phyloP scores from a whole-genome alignment of 2,797 vertebrate genomes.

The Chelidonichthys spinosus region DNA sequence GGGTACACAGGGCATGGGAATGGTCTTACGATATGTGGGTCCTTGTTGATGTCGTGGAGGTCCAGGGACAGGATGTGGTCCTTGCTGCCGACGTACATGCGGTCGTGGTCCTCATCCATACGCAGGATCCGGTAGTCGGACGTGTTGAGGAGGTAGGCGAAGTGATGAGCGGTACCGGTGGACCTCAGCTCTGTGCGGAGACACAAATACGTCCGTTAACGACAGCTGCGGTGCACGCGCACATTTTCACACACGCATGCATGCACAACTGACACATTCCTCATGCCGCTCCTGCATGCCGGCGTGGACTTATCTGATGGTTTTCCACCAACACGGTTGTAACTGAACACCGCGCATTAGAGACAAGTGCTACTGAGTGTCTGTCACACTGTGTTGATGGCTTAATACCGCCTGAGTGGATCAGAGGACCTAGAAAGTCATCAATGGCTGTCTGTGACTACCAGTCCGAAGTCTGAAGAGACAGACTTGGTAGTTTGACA shows the following conservation, averaged over 20 bases:
- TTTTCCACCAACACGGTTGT: slow-evolving; percentile 67
- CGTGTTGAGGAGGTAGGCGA: slow-evolving; percentile 95
- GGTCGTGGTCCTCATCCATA: slow-evolving; percentile 98
- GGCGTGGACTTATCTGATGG: slow-evolving; percentile 68
- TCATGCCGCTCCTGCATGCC: slow-evolving; percentile 49
- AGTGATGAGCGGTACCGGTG: slow-evolving; percentile 93
- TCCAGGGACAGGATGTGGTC: slow-evolving; percentile 96
- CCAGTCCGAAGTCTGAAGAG: slow-evolving; percentile 1
- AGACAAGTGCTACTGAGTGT: slow-evolving; percentile 72
- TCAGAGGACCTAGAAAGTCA: slow-evolving; percentile 52
- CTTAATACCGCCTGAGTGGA: slow-evolving; percentile 69
- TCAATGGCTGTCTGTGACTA: slow-evolving; percentile 5
- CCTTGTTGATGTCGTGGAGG: slow-evolving; percentile 97
- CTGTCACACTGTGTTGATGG: slow-evolving; percentile 74
- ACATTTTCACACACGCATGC: slow-evolving; percentile 35
- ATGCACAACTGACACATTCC: slow-evolving; percentile 57
- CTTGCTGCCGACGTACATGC: slow-evolving; percentile 98
- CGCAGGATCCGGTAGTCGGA: slow-evolving; percentile 95
- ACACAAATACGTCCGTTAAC: slow-evolving; percentile 58
- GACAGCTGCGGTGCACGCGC: slow-evolving; percentile 54
- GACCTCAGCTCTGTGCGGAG: slow-evolving; percentile 89
- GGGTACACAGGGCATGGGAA: slow-evolving; percentile 1
- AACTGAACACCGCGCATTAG: slow-evolving; percentile 74
- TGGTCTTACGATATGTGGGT: slow-evolving; percentile 94
- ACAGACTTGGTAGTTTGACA: slow-evolving; percentile 5